Evolutionary conservation across 2,113 vertebrate genomes (phyloP).

Genomic region (Falco punctatus): DNA sequence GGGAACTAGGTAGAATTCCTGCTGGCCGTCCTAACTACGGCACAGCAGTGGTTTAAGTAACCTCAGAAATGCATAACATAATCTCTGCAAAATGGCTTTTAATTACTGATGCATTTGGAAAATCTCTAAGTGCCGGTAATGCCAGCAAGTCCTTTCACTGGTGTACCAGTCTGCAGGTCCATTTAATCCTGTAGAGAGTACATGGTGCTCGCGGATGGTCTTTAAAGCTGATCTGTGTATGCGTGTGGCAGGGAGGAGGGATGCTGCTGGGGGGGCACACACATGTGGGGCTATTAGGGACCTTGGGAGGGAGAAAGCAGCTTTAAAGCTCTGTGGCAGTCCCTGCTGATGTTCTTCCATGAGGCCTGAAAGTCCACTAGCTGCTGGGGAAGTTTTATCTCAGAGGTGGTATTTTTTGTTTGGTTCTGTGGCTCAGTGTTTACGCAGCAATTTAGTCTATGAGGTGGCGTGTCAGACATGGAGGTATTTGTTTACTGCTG

Average conservation of each 20-base stretch:
- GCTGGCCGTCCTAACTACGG: neutral
- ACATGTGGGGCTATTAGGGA: neutral
- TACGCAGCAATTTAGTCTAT: neutral
- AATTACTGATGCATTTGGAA: conserved; percentile 34
- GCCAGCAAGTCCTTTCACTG: neutral
- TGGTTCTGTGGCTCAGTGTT: neutral
- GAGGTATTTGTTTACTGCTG: neutral
- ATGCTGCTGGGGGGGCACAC: neutral
- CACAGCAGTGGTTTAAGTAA: neutral
- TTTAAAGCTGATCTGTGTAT: neutral
- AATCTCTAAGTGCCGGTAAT: neutral
- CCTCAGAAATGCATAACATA: neutral
- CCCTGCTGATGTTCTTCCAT: neutral
- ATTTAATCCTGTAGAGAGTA: neutral
- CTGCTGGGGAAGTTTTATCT: neutral
- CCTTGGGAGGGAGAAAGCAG: neutral
- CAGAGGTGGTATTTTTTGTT: neutral
- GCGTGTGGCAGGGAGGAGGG: neutral
- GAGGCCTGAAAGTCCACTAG: neutral
- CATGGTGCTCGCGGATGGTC: neutral
- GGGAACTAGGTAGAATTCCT: neutral
- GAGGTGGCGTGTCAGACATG: neutral
- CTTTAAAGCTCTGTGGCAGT: neutral
- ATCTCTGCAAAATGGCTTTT: conserved; percentile 6
- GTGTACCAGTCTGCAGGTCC: neutral